Conservation (phyloP, 2,797 vertebrate species). For the Mormyrus proboscirostris region DNA sequence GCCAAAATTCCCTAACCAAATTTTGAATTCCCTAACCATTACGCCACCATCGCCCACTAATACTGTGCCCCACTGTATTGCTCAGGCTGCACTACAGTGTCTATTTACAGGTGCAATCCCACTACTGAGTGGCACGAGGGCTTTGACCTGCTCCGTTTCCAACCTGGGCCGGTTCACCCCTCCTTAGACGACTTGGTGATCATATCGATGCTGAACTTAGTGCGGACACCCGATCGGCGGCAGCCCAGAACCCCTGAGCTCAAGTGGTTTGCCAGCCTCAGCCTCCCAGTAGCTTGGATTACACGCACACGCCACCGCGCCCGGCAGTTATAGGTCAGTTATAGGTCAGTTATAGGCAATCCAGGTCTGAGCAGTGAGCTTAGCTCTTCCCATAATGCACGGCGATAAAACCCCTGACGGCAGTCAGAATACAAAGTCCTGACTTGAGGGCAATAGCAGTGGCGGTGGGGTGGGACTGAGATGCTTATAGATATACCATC, state of each 20-base stretch:
- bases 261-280: conserved; percentile 24
- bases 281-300: conserved; percentile 25
- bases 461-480: background rate
- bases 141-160: conserved; percentile 58
- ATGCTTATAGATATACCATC: background rate
- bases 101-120: conserved; percentile 52
- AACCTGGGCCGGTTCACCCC: conserved; percentile 56
- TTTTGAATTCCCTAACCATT: too few relatives aligned
- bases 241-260: conserved; percentile 28
- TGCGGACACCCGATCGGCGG: conserved; percentile 31
- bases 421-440: background rate
- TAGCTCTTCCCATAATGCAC: background rate
- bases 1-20: too few relatives aligned
- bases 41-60: too few relatives aligned
- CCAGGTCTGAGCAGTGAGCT: background rate
- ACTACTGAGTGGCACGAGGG: conserved; percentile 54
- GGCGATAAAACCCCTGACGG: background rate
- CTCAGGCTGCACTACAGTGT: conserved; percentile 24
- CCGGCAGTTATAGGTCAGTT: background rate
- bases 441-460: background rate
- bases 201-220: conserved; percentile 37
- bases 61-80: background rate
- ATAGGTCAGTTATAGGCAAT: background rate
- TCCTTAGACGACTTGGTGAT: conserved; percentile 39
- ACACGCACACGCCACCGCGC: conserved; percentile 11